Conservation (phyloP, 2,888 invertebrate species). For the Nephrotoma guestfalica region DNA sequence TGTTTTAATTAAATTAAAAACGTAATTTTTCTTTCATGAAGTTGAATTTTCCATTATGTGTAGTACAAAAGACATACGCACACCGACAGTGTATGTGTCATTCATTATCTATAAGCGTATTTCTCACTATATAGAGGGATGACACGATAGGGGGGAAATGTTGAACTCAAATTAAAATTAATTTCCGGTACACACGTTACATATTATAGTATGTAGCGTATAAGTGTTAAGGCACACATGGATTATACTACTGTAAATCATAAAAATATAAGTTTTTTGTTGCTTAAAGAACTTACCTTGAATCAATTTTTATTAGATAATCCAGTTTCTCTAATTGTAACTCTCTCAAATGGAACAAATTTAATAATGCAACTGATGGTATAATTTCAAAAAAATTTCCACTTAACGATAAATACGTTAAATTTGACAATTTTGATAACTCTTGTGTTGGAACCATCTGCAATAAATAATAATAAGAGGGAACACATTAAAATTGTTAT, state of each 20-base stretch:
- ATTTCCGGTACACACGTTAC: background rate
- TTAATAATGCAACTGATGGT: constrained; percentile 65
- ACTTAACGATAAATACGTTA: constrained; percentile 61
- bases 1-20: background rate
- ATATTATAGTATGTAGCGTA: background rate
- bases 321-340: constrained; percentile 57
- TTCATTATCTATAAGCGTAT: background rate
- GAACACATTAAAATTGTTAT: background rate
- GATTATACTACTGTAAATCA: background rate
- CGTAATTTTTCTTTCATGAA: background rate
- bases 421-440: constrained; percentile 58
- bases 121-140: background rate
- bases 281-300: constrained; percentile 27
- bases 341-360: constrained; percentile 64
- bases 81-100: background rate
- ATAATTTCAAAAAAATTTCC: constrained; percentile 61
- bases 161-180: background rate
- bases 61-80: background rate
- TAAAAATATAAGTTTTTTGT: background rate
- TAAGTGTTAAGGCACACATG: background rate
- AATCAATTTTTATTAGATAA: constrained; percentile 52
- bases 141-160: background rate
- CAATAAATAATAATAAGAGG: constrained; percentile 9
- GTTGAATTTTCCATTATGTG: background rate
- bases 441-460: constrained; percentile 55